Evolutionary conservation across 2,888 invertebrate genomes (phyloP).

Genomic region (Gortyna flavago): DNA sequence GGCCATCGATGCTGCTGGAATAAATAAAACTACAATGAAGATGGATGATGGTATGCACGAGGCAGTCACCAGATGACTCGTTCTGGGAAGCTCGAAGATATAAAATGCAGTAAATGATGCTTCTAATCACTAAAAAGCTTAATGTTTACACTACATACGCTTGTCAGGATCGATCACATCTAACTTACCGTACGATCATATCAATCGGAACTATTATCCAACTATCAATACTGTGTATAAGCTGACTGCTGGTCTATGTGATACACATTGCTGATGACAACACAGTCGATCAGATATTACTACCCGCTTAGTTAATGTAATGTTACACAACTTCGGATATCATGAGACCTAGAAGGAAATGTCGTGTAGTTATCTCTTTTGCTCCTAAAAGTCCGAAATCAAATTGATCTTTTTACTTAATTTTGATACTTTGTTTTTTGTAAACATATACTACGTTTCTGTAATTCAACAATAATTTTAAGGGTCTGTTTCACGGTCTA

Average conservation of each 20-base stretch:
- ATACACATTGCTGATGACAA: slow-evolving; percentile 79
- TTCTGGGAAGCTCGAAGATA: slow-evolving; percentile 79
- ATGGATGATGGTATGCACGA: slow-evolving; percentile 82
- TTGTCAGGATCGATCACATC: slow-evolving; percentile 80
- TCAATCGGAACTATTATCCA: slow-evolving; percentile 85
- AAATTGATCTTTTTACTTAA: slow-evolving; percentile 39
- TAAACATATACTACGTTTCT: slow-evolving; percentile 27
- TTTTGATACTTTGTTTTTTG: slow-evolving; percentile 35
- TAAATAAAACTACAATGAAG: slow-evolving; percentile 82
- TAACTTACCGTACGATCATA: slow-evolving; percentile 87
- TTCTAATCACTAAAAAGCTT: slow-evolving; percentile 87
- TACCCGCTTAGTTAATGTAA: slow-evolving; percentile 53
- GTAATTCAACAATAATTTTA: slow-evolving; percentile 3
- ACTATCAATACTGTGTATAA: slow-evolving; percentile 75
- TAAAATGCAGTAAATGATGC: slow-evolving; percentile 83
- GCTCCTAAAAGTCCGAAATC: slow-evolving; percentile 43
- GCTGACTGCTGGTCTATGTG: slow-evolving; percentile 76
- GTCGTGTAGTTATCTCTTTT: slow-evolving; percentile 46
- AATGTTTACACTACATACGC: slow-evolving; percentile 84
- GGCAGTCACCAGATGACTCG: slow-evolving; percentile 78
- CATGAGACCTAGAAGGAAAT: slow-evolving; percentile 60
- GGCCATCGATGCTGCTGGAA: slow-evolving; percentile 80
- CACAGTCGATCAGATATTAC: slow-evolving; percentile 72
- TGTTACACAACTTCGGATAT: slow-evolving; percentile 64
- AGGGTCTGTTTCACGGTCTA: slow-evolving; percentile 10